Base-by-base conservation (phyloP, 1,140 invertebrate species). In the Calycopis cecrops region DNA sequence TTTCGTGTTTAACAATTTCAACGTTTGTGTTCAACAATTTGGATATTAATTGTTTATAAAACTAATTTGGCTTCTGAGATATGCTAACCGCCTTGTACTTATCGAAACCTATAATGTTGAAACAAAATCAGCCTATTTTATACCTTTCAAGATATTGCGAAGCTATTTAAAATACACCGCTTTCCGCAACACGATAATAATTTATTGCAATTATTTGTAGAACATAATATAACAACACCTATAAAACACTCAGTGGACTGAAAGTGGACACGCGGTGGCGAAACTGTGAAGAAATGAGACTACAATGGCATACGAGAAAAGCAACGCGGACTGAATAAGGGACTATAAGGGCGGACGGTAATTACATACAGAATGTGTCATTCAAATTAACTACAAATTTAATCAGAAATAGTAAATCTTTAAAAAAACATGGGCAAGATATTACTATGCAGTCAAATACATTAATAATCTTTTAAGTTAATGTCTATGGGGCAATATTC, bases 161-260 rank as follows among this genome's bases (percentile, higher is more conserved):
- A 50, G 16, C 42, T 35, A 55, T 50, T 55, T 55, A 49, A 62
- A 55, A 62, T 55, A 57, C 61, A 56, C 18, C 12, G 52, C 57
- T 56, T 56, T 55, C 52, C 42, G 51, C 48, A 57, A 48, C 54
- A 48, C 47, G 34, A 48, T 53, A 47, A 40, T 62, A 62, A 62
- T 55, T 55, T 58, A 55, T 52, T 52, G 49, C 37, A 48, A 59
- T 52, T 54, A 63, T 55, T 57, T 57, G 17, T 49, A 54, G 51
- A 59, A 56, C 44, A 48, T 49, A 59, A 28, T 59, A 55, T 55
- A 52, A 55, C 14, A 35, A 50, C n/a, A 48, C 4, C 54, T 57
- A 52, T 62, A 53, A 62, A 60, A 57, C 61, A 62, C 59, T 35
- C 33, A 35, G 37, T 55, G 54, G 58, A 59, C 59, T 52, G 35